These are phyloP conservation scores for Bicyclus anynana DNA, from an alignment of 1,140 invertebrate species.

Conservation along the genomic window DNA sequence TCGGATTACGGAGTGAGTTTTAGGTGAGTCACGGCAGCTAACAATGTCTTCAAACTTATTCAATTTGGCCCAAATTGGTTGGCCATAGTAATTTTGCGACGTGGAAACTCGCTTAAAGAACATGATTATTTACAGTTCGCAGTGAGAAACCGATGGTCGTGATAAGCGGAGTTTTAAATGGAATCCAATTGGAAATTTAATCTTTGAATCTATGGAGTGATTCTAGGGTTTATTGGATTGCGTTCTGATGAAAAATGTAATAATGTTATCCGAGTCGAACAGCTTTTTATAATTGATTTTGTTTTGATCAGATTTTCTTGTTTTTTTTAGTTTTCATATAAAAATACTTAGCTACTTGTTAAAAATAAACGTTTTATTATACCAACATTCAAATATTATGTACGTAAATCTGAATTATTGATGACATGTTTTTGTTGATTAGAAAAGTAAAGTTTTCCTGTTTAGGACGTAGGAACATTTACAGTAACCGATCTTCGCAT, in stretches of 20 bases:
- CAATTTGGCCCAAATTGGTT: slow-evolving; percentile 38
- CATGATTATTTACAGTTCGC: slow-evolving; percentile 21
- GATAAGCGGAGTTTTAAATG: slow-evolving; percentile 24
- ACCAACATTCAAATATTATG: no score
- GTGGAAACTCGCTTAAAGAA: slow-evolving; percentile 29
- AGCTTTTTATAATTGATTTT: no score
- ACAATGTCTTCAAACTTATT: slow-evolving; percentile 48
- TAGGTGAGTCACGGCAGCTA: slow-evolving; percentile 28
- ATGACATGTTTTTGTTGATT: no score
- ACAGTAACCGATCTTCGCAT: no score
- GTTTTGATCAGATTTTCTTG: no score
- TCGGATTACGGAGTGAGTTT: slow-evolving; percentile 27
- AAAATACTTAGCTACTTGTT: no score
- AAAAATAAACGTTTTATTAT: no score
- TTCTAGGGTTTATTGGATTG: not conserved
- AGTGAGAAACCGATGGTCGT: slow-evolving; percentile 15
- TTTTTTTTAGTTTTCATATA: no score
- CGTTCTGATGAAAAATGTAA: not conserved
- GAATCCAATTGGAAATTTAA: slow-evolving; percentile 23
- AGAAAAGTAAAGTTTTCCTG: no score
- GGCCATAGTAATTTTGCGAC: slow-evolving; percentile 29
- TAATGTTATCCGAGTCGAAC: not conserved
- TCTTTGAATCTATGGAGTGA: not conserved
- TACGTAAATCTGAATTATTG: no score
- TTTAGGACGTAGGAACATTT: no score